These are phyloP conservation scores for Murina feae DNA, from an alignment of 2,113 vertebrate species.

Conservation along the genomic window DNA sequence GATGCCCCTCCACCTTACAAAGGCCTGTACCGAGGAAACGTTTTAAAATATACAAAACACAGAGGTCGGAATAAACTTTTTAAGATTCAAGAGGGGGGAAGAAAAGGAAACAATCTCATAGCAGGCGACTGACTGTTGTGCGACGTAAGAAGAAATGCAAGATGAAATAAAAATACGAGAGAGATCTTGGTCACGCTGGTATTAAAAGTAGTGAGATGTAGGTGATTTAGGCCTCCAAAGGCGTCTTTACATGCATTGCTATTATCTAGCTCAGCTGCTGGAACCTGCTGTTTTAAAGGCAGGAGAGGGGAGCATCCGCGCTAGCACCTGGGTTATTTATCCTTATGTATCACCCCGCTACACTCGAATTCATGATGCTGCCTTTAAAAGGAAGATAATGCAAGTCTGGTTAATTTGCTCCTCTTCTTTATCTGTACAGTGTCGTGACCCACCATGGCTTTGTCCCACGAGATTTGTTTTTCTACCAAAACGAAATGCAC, in stretches of 20 bases:
- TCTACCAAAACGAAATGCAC: slow-evolving; percentile 87
- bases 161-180: slow-evolving; percentile 79
- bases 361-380: slow-evolving; percentile 84
- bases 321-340: slow-evolving; percentile 89
- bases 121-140: slow-evolving; percentile 57
- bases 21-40: not conserved
- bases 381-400: slow-evolving; percentile 89
- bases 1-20: slow-evolving; percentile 45
- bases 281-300: slow-evolving; percentile 85
- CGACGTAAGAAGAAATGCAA: slow-evolving; percentile 61
- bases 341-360: slow-evolving; percentile 84
- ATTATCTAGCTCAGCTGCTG: slow-evolving; percentile 84
- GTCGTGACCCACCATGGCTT: slow-evolving; percentile 89
- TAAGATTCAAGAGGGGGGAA: slow-evolving; percentile 25
- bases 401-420: slow-evolving; percentile 93
- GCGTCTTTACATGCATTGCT: slow-evolving; percentile 77
- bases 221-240: slow-evolving; percentile 77
- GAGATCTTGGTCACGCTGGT: slow-evolving; percentile 77
- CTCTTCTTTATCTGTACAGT: slow-evolving; percentile 88
- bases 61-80: slow-evolving; percentile 67
- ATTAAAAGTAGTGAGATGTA: slow-evolving; percentile 81
- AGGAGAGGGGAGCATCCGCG: slow-evolving; percentile 78
- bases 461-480: slow-evolving; percentile 91
- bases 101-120: slow-evolving; percentile 43
- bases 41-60: slow-evolving; percentile 65